Conservation (phyloP, 1,140 invertebrate genomes). For the Mylabris phalerata region DNA sequence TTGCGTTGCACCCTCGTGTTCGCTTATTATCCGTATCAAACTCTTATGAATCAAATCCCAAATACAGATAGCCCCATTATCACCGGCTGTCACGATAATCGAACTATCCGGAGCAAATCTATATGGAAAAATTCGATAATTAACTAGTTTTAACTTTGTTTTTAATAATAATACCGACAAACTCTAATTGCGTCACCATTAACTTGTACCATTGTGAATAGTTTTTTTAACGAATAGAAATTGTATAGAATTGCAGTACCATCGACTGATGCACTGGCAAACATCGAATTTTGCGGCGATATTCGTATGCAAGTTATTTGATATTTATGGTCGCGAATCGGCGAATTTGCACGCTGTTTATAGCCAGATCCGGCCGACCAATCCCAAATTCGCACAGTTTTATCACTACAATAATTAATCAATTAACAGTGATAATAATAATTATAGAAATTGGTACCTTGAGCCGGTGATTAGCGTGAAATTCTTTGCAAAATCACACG, state of each 20-base stretch:
- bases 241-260: slow-evolving; percentile 68
- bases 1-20: slow-evolving; percentile 62
- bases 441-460: slow-evolving; percentile 42
- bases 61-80: slow-evolving; percentile 65
- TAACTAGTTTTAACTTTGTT: background rate
- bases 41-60: slow-evolving; percentile 62
- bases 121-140: slow-evolving; percentile 21
- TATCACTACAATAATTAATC: slow-evolving; percentile 48
- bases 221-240: slow-evolving; percentile 52
- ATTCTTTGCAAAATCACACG: slow-evolving; percentile 54
- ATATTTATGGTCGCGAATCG: slow-evolving; percentile 58
- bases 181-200: slow-evolving; percentile 58
- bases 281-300: slow-evolving; percentile 61
- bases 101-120: slow-evolving; percentile 61
- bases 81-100: slow-evolving; percentile 61
- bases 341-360: slow-evolving; percentile 48
- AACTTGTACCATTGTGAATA: slow-evolving; percentile 57
- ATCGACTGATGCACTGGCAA: slow-evolving; percentile 66
- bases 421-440: background rate
- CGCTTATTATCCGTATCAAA: slow-evolving; percentile 51
- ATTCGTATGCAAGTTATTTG: slow-evolving; percentile 60
- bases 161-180: slow-evolving; percentile 43
- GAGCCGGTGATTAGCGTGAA: slow-evolving; percentile 55
- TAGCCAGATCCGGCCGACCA: slow-evolving; percentile 53
- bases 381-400: slow-evolving; percentile 56